phyloP scores from a whole-genome alignment of 2,113 vertebrate species.

The Pomatostomus ruficeps region DNA sequence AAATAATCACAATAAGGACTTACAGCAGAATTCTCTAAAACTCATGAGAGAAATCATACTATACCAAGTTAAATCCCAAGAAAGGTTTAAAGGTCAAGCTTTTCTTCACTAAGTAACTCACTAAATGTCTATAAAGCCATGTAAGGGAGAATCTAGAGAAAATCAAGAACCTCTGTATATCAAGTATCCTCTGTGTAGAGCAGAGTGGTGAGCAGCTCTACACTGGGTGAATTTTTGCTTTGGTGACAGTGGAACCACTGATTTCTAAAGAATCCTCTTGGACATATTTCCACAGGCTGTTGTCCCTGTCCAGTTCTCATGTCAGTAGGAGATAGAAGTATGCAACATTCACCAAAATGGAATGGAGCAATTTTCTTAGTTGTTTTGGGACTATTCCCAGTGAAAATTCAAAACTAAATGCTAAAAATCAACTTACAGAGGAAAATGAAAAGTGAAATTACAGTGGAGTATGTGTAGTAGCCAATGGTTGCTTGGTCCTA shows the following conservation, averaged over 20 bases:
- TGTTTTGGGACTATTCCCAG: not conserved
- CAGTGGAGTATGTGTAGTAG: not conserved
- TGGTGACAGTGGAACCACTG: not conserved
- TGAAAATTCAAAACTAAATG: not conserved
- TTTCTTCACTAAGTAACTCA: not conserved
- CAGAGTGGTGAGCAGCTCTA: not conserved
- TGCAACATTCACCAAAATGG: not conserved
- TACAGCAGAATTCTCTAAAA: not conserved
- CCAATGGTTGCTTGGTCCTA: not conserved
- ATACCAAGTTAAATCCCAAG: conserved; percentile 32
- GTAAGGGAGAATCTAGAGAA: not conserved
- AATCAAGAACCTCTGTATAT: not conserved
- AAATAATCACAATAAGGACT: not conserved
- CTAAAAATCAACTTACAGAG: not conserved
- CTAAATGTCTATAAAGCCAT: not conserved
- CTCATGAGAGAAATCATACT: not conserved
- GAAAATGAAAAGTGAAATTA: not conserved
- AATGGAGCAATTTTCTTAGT: not conserved
- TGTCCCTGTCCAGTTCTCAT: not conserved
- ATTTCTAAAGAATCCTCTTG: not conserved
- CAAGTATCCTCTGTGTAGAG: not conserved
- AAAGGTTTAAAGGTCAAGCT: conserved; percentile 2
- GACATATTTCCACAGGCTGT: conserved; percentile 2
- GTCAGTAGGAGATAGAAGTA: conserved; percentile 1
- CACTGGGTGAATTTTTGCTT: not conserved